Conservation (phyloP, 2,888 invertebrate genomes). For the Apotomis betuletana region DNA sequence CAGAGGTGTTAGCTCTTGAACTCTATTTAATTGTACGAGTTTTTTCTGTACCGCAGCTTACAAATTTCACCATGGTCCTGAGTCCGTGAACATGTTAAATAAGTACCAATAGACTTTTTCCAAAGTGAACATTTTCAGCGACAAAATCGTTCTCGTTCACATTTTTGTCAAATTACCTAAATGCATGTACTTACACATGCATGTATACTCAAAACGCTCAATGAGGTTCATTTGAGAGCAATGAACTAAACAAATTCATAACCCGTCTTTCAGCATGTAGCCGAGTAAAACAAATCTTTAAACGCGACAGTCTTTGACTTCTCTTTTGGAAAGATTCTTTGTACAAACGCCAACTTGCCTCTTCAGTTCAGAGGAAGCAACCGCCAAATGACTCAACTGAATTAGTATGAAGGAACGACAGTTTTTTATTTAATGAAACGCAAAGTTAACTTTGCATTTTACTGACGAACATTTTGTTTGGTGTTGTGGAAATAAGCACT, state of each 20-base stretch:
- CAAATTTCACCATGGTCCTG: too few species aligned
- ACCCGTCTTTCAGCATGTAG: constrained; percentile 5
- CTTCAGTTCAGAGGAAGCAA: constrained; percentile 6
- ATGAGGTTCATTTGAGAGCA: background rate
- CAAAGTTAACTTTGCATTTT: constrained; percentile 20
- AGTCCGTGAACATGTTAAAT: too few species aligned
- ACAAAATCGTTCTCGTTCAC: too few species aligned
- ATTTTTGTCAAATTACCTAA: too few species aligned
- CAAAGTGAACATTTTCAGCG: too few species aligned
- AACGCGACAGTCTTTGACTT: constrained; percentile 48
- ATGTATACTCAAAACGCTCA: background rate
- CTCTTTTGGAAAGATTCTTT: constrained; percentile 48
- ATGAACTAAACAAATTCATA: background rate
- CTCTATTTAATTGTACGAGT: too few species aligned
- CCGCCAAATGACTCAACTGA: constrained; percentile 4
- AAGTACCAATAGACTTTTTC: too few species aligned
- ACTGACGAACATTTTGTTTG: constrained; percentile 30
- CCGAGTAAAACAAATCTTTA: constrained; percentile 39
- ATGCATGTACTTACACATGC: too few species aligned
- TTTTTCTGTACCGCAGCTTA: too few species aligned
- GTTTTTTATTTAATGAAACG: constrained; percentile 6
- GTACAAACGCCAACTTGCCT: constrained; percentile 24
- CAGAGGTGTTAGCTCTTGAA: too few species aligned
- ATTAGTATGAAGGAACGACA: background rate
- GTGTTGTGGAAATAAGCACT: constrained; percentile 40